Evolutionary conservation across 2,113 vertebrate genomes (phyloP).

Genomic region (Hypomesus transpacificus): DNA sequence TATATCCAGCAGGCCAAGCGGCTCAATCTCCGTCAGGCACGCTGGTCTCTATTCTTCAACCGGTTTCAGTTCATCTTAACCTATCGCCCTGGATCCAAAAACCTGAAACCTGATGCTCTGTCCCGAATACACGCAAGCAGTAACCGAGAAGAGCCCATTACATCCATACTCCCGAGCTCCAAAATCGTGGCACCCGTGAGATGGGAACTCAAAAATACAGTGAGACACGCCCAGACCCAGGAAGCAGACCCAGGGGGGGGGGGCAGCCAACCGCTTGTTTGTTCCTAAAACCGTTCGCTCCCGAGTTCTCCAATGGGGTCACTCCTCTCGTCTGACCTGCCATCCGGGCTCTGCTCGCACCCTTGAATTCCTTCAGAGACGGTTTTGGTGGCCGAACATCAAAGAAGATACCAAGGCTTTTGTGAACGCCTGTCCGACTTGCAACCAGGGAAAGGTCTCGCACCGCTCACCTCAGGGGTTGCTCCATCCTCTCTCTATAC

Average conservation of each 20-base stretch:
- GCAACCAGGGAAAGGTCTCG: too few relatives aligned
- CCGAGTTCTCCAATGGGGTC: not conserved
- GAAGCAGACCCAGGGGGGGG: not conserved
- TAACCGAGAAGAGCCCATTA: not conserved
- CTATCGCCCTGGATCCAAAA: not conserved
- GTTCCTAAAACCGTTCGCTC: not conserved
- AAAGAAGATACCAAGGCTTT: too few relatives aligned
- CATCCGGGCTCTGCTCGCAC: not conserved
- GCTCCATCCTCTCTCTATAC: not conserved
- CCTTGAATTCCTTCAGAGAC: not conserved
- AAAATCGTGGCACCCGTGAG: not conserved
- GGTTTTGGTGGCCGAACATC: too few relatives aligned
- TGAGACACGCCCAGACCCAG: not conserved
- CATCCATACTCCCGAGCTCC: not conserved
- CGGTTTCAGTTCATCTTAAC: slow-evolving; percentile 2
- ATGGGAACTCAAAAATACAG: not conserved
- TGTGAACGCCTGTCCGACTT: too few relatives aligned
- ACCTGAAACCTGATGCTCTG: not conserved
- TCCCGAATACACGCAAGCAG: not conserved
- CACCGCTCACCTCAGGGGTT: too few relatives aligned
- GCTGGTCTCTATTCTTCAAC: slow-evolving; percentile 5
- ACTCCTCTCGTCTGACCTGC: not conserved
- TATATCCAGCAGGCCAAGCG: too few relatives aligned
- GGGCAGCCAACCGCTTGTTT: slow-evolving; percentile 3
- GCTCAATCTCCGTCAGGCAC: too few relatives aligned